Evolutionary conservation across 2,113 vertebrate species (phyloP).

Genomic region (Illadopsis cleaveri): DNA sequence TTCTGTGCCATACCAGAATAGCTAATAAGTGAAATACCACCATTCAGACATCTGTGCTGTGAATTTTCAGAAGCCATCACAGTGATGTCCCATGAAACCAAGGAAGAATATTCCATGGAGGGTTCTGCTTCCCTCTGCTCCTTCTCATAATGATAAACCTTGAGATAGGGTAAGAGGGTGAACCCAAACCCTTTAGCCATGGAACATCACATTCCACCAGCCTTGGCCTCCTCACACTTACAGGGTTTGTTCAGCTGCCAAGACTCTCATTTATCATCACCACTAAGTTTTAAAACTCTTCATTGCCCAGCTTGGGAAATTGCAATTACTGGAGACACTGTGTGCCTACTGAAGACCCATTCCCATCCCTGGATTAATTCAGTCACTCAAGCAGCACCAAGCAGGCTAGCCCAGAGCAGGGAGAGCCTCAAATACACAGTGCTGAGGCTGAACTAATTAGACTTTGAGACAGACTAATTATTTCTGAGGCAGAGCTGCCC

Average conservation of each 20-base stretch:
- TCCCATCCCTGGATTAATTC: neutral
- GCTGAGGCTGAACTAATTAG: constrained; percentile 28
- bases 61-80: neutral
- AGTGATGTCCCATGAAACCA: neutral
- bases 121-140: neutral
- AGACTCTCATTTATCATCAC: neutral
- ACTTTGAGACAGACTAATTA: constrained; percentile 20
- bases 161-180: neutral
- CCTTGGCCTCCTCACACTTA: neutral
- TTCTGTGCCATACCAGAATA: constrained; percentile 3
- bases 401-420: neutral
- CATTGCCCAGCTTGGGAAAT: neutral
- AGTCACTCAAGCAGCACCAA: neutral
- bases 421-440: neutral
- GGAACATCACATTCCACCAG: neutral
- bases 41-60: constrained; percentile 30
- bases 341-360: neutral
- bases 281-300: neutral
- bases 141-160: neutral
- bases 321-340: neutral
- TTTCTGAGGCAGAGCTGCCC: neutral
- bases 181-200: neutral
- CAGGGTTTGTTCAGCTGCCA: neutral
- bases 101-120: neutral
- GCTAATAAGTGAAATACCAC: constrained; percentile 8